Percentiles rank a stretch among this genome's conserved stretches.
phyloP scores from a whole-genome alignment of 2,113 vertebrate genomes.

The Saccopteryx bilineata region DNA sequence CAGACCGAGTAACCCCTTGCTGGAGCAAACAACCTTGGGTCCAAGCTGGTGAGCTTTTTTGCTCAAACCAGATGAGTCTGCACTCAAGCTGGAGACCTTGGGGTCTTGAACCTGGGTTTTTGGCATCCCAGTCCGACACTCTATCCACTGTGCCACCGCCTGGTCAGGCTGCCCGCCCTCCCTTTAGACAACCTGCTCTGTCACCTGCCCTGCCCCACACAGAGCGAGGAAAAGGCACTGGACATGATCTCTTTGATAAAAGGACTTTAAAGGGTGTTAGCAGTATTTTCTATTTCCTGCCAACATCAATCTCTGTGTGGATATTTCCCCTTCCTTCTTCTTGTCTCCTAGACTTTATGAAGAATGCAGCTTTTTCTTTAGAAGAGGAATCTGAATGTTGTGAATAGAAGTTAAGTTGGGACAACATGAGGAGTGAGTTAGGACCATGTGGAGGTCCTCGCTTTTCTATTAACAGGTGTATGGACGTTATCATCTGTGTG shows the following conservation, averaged over 20 bases:
- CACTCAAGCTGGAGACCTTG: too few species aligned
- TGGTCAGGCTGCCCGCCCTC: not conserved
- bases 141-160: too few species aligned
- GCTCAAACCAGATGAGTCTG: too few species aligned
- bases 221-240: not conserved
- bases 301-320: not conserved
- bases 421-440: not conserved
- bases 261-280: not conserved
- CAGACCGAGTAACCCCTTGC: too few species aligned
- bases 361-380: not conserved
- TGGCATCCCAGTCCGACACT: too few species aligned
- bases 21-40: too few species aligned
- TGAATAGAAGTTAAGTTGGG: not conserved
- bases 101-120: too few species aligned
- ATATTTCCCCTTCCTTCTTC: not conserved
- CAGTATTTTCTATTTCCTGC: not conserved
- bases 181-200: too few species aligned
- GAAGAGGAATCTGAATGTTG: not conserved
- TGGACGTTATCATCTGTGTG: not conserved
- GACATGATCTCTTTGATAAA: not conserved
- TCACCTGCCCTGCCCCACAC: rapidly evolving
- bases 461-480: not conserved
- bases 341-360: not conserved
- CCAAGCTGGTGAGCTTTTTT: too few species aligned
- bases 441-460: not conserved